Base-by-base conservation (phyloP, 2,888 invertebrate species). In the Dendrolimus pini region DNA sequence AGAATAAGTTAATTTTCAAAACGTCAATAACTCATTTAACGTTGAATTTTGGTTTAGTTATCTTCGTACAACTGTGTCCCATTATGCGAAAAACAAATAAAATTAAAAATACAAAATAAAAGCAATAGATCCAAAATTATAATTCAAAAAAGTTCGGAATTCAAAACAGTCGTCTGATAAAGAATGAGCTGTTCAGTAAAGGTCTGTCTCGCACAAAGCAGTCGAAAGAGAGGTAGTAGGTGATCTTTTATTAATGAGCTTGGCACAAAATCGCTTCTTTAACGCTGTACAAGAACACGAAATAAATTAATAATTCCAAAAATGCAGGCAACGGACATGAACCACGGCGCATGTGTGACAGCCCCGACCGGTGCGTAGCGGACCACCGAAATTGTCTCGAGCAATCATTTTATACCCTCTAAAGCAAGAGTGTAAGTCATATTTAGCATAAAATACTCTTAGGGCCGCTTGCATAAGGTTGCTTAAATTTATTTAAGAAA, bases 301-400 rank as follows among this genome's bases (percentile, higher is more conserved):
- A 69, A 79, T 74, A 85, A 88, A 89, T 88, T 89, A 87, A 88
- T 87, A 85, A 89, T 89, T 85, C 88, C 84, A 85, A 87, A 88
- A 85, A 89, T 89, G 87, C 85, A 85, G 83, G 72, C 79, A 69
- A 71, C 68, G 74, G 74, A 72, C 74, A 77, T 70, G 69, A 70
- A 65, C 59, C 65, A 71, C 73, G 75, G 80, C 78, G 81, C 83
- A 83, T 83, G 77, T 77, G 75, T 73, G 74, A 71, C 76, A 75
- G 64, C 62, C 60, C 63, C 67, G 67, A 67, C 69, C 68, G 71
- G 61, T 59, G 59, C 42, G 56, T 56, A 61, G 62, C 55, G 30
- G 30, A 30, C 30, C 30, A 30, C 30, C 30, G 30, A 30, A 30
- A 30, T 30, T 30, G 30, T 6, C 30, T 30, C 30, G 30, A 30